A percentile compares a stretch with the other conserved stretches of the same genome.
Evolutionary conservation across 2,797 vertebrate species (phyloP).

Genomic region (Pangasius larnaudii): DNA sequence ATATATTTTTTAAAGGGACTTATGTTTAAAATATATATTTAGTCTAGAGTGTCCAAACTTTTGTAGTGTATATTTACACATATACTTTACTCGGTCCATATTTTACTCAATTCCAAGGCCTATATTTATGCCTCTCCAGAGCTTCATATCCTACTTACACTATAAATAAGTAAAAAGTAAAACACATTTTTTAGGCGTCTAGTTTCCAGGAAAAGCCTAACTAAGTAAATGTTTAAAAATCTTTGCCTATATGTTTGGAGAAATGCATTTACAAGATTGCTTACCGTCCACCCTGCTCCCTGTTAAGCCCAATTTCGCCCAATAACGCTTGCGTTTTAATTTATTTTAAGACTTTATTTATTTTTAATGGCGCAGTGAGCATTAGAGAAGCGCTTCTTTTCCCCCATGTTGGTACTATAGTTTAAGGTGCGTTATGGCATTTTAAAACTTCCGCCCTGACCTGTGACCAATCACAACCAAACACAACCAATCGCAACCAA

Average conservation of each 20-base stretch:
- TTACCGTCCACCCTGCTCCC: not conserved
- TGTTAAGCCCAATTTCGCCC: too few species aligned
- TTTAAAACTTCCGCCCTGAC: not conserved
- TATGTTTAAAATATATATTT: too few species aligned
- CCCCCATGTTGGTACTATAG: not conserved
- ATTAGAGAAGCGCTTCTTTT: too few species aligned
- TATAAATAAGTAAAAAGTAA: not conserved
- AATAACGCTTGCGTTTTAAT: too few species aligned
- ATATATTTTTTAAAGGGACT: too few species aligned
- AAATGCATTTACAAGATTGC: not conserved
- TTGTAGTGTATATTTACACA: not conserved
- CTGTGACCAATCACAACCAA: not conserved
- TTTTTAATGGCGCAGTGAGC: not conserved
- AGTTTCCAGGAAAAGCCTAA: not conserved
- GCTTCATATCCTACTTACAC: not conserved
- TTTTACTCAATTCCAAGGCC: not conserved
- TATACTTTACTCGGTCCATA: too few species aligned
- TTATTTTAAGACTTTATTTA: too few species aligned
- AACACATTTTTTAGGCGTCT: not conserved
- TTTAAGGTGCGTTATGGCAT: not conserved
- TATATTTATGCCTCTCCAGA: not conserved
- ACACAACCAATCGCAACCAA: not conserved
- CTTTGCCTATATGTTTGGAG: not conserved
- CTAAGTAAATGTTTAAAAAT: too few species aligned
- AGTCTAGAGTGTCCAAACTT: not conserved